phyloP scores from a whole-genome alignment of 2,797 vertebrate genomes.

The Gouania willdenowi region DNA sequence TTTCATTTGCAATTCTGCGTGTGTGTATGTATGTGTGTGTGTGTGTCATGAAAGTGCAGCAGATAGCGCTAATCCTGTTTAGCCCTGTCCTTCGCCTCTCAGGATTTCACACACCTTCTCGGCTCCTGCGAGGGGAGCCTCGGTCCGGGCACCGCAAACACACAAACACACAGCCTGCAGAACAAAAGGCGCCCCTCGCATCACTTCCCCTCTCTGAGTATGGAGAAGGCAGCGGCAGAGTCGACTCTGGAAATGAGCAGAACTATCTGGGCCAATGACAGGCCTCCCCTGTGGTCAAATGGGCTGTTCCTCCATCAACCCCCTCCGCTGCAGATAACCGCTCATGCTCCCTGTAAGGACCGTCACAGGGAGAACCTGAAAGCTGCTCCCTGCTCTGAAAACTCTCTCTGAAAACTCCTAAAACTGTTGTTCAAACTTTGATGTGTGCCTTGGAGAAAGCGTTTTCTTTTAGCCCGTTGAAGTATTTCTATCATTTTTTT shows the following conservation, averaged over 20 bases:
- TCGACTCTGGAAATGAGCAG: slow-evolving; percentile 71
- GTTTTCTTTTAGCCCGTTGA: too few relatives aligned
- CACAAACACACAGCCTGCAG: slow-evolving; percentile 13
- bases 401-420: too few relatives aligned
- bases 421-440: too few relatives aligned
- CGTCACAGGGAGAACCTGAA: slow-evolving; percentile 45
- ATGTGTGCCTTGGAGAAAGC: too few relatives aligned
- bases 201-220: slow-evolving; percentile 70
- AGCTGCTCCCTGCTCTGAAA: slow-evolving; percentile 28
- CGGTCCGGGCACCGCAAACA: slow-evolving; percentile 31
- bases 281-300: slow-evolving; percentile 77
- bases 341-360: too few relatives aligned
- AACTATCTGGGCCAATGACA: slow-evolving; percentile 80
- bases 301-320: slow-evolving; percentile 32
- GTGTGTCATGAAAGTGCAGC: slow-evolving; percentile 38
- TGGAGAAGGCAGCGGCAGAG: slow-evolving; percentile 60
- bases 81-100: slow-evolving; percentile 49
- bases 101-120: slow-evolving; percentile 54
- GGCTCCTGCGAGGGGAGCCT: slow-evolving; percentile 22
- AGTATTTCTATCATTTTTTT: too few relatives aligned
- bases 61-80: slow-evolving; percentile 78
- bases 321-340: slow-evolving; percentile 46
- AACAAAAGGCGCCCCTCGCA: slow-evolving; percentile 53
- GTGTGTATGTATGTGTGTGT: background rate
- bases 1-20: slow-evolving; percentile 63